Evolutionary conservation across 2,113 vertebrate species (phyloP).

Genomic region (Paralichthys olivaceus): DNA sequence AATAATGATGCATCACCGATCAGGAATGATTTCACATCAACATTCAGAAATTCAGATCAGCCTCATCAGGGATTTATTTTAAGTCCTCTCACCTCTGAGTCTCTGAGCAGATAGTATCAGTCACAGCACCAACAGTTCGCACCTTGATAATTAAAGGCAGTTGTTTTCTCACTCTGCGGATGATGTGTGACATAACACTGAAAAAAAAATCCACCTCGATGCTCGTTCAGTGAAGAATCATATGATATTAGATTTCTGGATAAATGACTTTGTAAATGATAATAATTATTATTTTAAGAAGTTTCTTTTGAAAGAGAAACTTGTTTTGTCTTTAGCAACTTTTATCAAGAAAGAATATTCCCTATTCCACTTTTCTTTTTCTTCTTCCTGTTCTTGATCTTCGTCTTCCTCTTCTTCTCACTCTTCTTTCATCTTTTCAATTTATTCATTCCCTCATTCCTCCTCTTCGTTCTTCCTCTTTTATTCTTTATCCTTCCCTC

Average conservation of each 20-base stretch:
- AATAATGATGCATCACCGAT: constrained; percentile 13
- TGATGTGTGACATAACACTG: constrained; percentile 37
- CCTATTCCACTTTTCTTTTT: neutral
- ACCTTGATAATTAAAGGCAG: constrained; percentile 67
- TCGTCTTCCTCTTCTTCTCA: too few relatives aligned
- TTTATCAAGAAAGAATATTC: neutral
- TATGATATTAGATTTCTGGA: neutral
- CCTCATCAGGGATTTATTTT: constrained; percentile 49
- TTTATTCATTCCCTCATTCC: too few relatives aligned
- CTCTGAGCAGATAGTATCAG: constrained; percentile 42
- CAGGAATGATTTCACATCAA: constrained; percentile 19
- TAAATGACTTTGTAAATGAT: constrained; percentile 1
- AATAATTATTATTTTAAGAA: neutral
- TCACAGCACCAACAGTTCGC: constrained; percentile 25
- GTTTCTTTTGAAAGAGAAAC: neutral
- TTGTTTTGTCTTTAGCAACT: neutral
- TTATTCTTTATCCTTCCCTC: too few relatives aligned
- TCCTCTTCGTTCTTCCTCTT: too few relatives aligned
- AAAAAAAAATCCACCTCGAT: constrained; percentile 1
- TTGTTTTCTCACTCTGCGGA: constrained; percentile 57
- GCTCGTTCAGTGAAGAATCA: constrained; percentile 5
- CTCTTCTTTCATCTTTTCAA: too few relatives aligned
- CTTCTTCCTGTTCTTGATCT: too few relatives aligned
- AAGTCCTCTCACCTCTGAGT: constrained; percentile 27
- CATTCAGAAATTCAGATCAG: constrained; percentile 16